Evolutionary conservation across 2,113 vertebrate species (phyloP).

Genomic region (Apodemus speciosus): DNA sequence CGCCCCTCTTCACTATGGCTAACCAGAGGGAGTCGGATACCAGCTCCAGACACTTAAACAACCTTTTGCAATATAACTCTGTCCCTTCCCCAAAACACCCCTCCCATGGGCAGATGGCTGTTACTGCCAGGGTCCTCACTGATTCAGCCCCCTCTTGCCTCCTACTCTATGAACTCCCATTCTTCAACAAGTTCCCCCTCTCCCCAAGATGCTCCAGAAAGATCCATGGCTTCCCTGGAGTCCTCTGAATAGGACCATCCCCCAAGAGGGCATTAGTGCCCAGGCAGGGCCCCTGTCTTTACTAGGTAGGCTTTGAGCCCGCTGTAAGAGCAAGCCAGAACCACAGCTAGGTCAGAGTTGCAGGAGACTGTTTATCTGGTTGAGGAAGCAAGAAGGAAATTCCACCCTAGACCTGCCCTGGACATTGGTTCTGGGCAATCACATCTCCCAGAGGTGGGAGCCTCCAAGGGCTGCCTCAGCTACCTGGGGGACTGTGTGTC

Average conservation of each 20-base stretch:
- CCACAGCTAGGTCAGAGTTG: fast-evolving
- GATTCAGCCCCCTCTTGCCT: slow-evolving; percentile 52
- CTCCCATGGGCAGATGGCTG: slow-evolving; percentile 44
- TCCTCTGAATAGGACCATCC: neutral
- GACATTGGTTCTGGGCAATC: neutral
- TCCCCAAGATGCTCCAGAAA: neutral
- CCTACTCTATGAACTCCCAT: neutral
- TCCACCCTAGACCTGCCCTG: neutral
- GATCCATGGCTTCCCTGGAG: neutral
- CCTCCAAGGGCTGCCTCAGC: neutral
- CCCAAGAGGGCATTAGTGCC: neutral
- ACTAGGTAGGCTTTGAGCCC: neutral
- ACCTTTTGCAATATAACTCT: slow-evolving; percentile 69
- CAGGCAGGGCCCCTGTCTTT: neutral
- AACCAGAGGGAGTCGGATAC: slow-evolving; percentile 50
- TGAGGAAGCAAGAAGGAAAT: neutral
- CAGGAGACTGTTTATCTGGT: too few relatives aligned
- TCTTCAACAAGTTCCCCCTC: neutral
- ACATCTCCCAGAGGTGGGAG: neutral
- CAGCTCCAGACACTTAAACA: slow-evolving; percentile 73
- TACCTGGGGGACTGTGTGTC: slow-evolving; percentile 83
- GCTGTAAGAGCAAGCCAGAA: neutral
- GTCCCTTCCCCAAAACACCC: slow-evolving; percentile 77
- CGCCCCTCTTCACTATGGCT: too few relatives aligned
- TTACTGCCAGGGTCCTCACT: slow-evolving; percentile 35